Evolutionary conservation across 53 echinoderm and acorn worm genomes (phyloP), one percentile per base, ranked within the genome.

Genomic region (Astropecten irregularis): DNA sequence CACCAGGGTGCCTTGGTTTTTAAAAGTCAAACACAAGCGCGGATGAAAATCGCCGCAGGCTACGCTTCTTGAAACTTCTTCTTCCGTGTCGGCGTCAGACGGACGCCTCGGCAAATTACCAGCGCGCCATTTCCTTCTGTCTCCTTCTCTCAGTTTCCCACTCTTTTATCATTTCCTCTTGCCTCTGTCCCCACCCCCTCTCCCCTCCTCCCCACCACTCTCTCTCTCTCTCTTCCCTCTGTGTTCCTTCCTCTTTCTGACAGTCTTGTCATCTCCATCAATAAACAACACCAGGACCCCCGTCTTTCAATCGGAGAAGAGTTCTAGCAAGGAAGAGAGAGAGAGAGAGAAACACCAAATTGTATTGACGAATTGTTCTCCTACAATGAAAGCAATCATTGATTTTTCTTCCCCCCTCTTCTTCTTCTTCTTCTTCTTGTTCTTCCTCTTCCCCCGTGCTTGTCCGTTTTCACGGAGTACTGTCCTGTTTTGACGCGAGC

Each of bases 51-150:
- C 28, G 74, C 74, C 74, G 26, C 58, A 27, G 74, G 74, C 74
- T 21, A 64, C n/a, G 64, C 58, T 39, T 39, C 57, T 56, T 27
- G 14, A 34, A 56, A 57, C 33, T 74, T 74, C 57, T 74, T 74
- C 57, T 57, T 57, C 36, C 57, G 74, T 57, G 30, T 74, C 13
- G 74, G 74, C 74, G 74, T 56, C 74, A 74, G 40, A 38, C 54
- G 74, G 74, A 74, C 74, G 74, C 74, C 74, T 36, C 38, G 74
- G 74, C 58, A 31, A 74, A 74, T 74, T 74, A 74, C 74, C 58
- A 23, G 58, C 40, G 57, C 74, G 56, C 74, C 56, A 57, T 57
- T 40, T 46, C 66, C 42, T 21, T 73, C 37, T 38, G 73, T 55
- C 55, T 53, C 36, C 55, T 6, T 9, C 42, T 64, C 37, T 19